Conservation (phyloP, 2,113 vertebrate genomes). For the Amphiprion percula region DNA sequence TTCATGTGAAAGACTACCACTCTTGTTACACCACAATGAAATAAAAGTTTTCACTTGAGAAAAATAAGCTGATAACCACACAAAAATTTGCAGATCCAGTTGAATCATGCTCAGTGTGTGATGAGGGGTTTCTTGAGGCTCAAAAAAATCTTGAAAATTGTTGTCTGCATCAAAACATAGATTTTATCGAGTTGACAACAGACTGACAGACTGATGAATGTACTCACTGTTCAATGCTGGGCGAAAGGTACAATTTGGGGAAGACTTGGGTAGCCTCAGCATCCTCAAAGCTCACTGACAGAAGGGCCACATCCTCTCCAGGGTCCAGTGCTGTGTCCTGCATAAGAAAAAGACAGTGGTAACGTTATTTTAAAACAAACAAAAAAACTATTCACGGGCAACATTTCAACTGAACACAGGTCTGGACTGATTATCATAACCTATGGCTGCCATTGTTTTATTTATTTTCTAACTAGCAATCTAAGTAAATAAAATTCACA, state of each 20-base stretch:
- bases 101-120: too few species aligned
- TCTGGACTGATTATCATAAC: too few species aligned
- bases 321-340: slow-evolving; percentile 97
- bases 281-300: slow-evolving; percentile 97
- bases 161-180: not conserved
- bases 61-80: too few species aligned
- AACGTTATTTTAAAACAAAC: not conserved
- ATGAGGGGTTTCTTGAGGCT: not conserved
- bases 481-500: too few species aligned
- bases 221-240: slow-evolving; percentile 98
- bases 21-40: too few species aligned
- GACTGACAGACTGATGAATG: not conserved
- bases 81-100: too few species aligned
- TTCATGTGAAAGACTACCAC: not conserved
- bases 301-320: slow-evolving; percentile 96
- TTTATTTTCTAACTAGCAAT: too few species aligned
- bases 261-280: slow-evolving; percentile 98
- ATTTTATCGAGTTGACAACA: not conserved
- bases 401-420: not conserved
- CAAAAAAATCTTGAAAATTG: too few species aligned
- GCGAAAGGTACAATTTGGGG: slow-evolving; percentile 96
- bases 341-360: slow-evolving; percentile 29
- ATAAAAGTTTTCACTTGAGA: too few species aligned
- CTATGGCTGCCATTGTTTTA: too few species aligned
- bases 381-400: not conserved